phyloP scores from a whole-genome alignment of 2,888 invertebrate genomes.

The Drosophila hamatofila region DNA sequence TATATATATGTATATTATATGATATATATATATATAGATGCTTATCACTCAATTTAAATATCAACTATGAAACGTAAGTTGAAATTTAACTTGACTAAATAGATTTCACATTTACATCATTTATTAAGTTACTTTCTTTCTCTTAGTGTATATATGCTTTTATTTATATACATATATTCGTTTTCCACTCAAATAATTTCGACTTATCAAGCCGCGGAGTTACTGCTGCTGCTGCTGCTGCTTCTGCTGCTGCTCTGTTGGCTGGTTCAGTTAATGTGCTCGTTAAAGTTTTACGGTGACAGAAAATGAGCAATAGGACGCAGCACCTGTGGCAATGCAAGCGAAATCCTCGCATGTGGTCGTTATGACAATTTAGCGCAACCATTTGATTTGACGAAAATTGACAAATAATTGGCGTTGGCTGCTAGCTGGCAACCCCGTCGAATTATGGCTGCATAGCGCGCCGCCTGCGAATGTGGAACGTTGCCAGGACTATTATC shows the following conservation, averaged over 20 bases:
- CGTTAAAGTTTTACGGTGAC: constrained; percentile 81
- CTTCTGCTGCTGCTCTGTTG: constrained; percentile 16
- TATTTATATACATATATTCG: background rate
- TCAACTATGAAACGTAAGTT: too few species aligned
- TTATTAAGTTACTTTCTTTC: background rate
- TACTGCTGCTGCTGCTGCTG: constrained; percentile 2
- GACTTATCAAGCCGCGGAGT: constrained; percentile 37
- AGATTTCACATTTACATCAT: too few species aligned
- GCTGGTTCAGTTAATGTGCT: constrained; percentile 70
- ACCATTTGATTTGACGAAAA: constrained; percentile 76
- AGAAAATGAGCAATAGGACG: constrained; percentile 66
- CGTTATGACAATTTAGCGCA: constrained; percentile 79
- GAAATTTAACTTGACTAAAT: too few species aligned
- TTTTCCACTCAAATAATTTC: constrained; percentile 31
- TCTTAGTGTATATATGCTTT: background rate
- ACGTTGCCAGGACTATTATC: constrained; percentile 62
- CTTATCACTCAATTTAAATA: too few species aligned
- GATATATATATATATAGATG: too few species aligned
- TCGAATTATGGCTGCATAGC: constrained; percentile 34
- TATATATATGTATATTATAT: too few species aligned
- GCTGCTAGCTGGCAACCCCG: constrained; percentile 50
- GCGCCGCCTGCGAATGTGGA: constrained; percentile 1
- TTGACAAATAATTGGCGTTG: constrained; percentile 80
- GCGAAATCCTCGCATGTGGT: constrained; percentile 76
- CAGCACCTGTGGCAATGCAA: constrained; percentile 59